Evolutionary conservation across 2,888 invertebrate genomes (phyloP).

Genomic region (Adela reaumurella): DNA sequence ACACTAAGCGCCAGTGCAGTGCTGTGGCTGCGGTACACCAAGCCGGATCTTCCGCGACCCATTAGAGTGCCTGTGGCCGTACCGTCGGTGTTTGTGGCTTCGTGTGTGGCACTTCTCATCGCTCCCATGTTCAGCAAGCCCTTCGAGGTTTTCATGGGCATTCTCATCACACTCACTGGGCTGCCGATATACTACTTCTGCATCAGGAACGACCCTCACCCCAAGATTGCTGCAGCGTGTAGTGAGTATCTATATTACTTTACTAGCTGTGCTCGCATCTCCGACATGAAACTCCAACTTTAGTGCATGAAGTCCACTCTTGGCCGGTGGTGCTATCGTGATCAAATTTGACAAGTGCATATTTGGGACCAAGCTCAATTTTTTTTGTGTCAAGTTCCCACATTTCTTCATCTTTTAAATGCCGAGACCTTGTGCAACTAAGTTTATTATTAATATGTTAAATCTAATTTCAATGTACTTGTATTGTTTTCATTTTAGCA

Average conservation of each 20-base stretch:
- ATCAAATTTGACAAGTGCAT: too few relatives aligned
- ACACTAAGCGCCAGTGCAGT: slow-evolving; percentile 82
- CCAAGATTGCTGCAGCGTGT: slow-evolving; percentile 53
- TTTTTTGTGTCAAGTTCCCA: too few relatives aligned
- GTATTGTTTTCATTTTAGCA: too few relatives aligned
- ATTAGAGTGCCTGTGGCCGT: slow-evolving; percentile 75
- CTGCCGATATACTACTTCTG: slow-evolving; percentile 78
- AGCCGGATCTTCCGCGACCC: slow-evolving; percentile 75
- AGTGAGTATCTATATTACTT: slow-evolving; percentile 42
- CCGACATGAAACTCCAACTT: not conserved
- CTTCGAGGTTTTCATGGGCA: slow-evolving; percentile 73
- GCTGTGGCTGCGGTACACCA: slow-evolving; percentile 76
- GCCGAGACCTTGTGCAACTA: too few relatives aligned
- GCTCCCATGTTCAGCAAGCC: slow-evolving; percentile 79
- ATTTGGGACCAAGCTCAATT: too few relatives aligned
- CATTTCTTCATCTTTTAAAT: too few relatives aligned
- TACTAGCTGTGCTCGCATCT: not conserved
- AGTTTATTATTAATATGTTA: too few relatives aligned
- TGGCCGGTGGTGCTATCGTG: too few relatives aligned
- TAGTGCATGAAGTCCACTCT: not conserved
- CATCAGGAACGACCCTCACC: slow-evolving; percentile 63
- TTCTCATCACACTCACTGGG: slow-evolving; percentile 75
- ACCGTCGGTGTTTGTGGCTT: slow-evolving; percentile 71
- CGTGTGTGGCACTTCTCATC: slow-evolving; percentile 74
- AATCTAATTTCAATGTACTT: too few relatives aligned